Base-by-base conservation (phyloP, 2,888 invertebrate genomes). In the Theretra japonica region DNA sequence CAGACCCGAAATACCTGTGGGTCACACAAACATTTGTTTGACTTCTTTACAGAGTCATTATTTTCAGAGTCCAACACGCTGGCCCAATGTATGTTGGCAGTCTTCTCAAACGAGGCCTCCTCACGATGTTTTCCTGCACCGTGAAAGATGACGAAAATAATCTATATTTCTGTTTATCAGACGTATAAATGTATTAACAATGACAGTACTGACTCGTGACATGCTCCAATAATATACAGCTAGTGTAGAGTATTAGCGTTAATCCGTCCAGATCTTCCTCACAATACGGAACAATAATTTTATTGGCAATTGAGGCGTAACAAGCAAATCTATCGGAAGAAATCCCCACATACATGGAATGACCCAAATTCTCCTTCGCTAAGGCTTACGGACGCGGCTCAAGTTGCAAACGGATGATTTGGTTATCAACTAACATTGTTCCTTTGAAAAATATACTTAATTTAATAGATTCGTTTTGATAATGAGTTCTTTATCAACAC, bases 251-350 rank as follows among this genome's bases (percentile, higher is more conserved):
- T 65, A 77, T 80, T 79, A 77, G 77, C 74, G 74, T 75, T 78
- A 80, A 82, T 85, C 80, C 77, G 75, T 82, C 79, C 80, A 82
- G 80, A 78, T 80, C 77, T 79, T 70, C 78, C 76, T 77, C 75
- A 72, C 73, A 73, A 74, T 79, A 77, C 76, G 74, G 78, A 72
- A 77, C 79, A 81, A 80, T 87, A 85, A 88, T 87, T 87, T 88
- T 86, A 87, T 86, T 86, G 85, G 81, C 83, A 81, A 87, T 83
- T 83, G 86, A 87, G 83, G 83, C 87, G 86, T 82, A 85, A 80
- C 83, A 82, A 88, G 84, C 83, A 89, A 92, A 92, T 92, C 88
- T 90, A 88, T 90, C 76, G 92, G 90, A 92, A 92, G 89, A 86
- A 90, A 88, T 87, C 86, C 84, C 80, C 83, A 75, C 83, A 84